Base-by-base conservation (phyloP, 2,888 invertebrate genomes). In the Nyleta sp. region DNA sequence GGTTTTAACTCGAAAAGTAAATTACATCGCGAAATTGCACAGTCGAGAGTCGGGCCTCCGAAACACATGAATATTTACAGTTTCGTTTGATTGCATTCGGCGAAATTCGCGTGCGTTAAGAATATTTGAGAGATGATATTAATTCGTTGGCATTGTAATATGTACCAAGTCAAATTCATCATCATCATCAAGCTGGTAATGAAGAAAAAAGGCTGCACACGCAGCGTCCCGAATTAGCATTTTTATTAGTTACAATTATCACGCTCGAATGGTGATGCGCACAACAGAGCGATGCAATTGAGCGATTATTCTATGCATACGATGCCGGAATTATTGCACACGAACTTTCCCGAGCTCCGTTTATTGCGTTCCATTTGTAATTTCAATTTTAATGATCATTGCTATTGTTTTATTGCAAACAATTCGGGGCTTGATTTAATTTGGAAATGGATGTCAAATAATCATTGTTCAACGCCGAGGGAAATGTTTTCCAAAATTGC, bases 1-100 rank as follows among this genome's bases (percentile, higher is more conserved):
- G 3, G 24, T 24, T 24, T 24, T 7, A 24, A 5, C 24, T 24
- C 4, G 4, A 5, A 24, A 24, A 24, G 24, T 24, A 24, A 46
- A 46, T 46, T 46, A 46, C 22, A 46, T 46, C 22, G 22, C 24
- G 24, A 7, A 24, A 20, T 53, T 53, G 38, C 35, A 22, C 22
- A 53, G 38, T 38, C 20, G 53, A 38, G 53, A 38, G 20, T 13
- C 53, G 13, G n/a, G 38, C 38, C 38, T 13, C 20, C 17, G 42
- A n/a, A 42, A 24, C 15, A 13, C 13, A 42, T 42, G 57, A 57
- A 57, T 57, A 57, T 57, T 57, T 57, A 57, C 55, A 40, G 22
- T 57, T 40, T 28, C 40, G 24, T 24, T 40, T 42, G 35, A 53
- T 53, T 53, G 53, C 53, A 40, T 57, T 57, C 38, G 22, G 28